A percentile compares a stretch with the other conserved stretches of the same genome.
Evolutionary conservation across 1,140 invertebrate species (phyloP).

Genomic region (Diprion similis): DNA sequence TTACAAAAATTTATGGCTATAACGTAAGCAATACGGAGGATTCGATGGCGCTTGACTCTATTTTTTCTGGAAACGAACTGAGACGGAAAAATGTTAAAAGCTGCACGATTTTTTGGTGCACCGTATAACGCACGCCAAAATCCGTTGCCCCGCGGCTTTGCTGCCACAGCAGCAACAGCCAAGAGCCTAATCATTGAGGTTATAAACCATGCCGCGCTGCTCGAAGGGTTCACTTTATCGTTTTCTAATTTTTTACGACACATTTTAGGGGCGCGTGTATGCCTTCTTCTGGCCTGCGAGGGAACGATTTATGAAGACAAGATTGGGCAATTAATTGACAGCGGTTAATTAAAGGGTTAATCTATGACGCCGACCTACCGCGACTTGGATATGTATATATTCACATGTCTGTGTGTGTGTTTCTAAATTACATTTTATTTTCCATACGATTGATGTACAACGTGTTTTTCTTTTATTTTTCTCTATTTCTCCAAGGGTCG

Average conservation of each 20-base stretch:
- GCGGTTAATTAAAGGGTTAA: neutral
- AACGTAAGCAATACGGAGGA: neutral
- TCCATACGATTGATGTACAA: too few species aligned
- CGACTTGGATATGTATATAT: too few species aligned
- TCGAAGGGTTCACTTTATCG: neutral
- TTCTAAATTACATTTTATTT: too few species aligned
- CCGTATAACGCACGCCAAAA: neutral
- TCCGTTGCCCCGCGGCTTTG: neutral
- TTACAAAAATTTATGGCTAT: neutral
- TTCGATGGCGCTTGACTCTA: too few species aligned
- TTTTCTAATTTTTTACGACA: neutral
- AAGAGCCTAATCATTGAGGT: conserved; percentile 2
- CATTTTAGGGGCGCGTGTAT: neutral
- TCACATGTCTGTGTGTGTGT: too few species aligned
- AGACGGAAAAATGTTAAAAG: neutral
- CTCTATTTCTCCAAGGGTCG: too few species aligned
- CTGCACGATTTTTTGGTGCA: neutral
- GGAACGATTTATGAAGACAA: neutral
- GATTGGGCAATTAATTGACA: neutral
- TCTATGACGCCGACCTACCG: too few species aligned
- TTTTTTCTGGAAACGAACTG: too few species aligned
- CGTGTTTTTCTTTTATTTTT: too few species aligned
- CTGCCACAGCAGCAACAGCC: too few species aligned
- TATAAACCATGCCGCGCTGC: neutral
- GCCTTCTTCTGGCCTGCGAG: neutral